Base-by-base conservation (phyloP, 2,888 invertebrate genomes). In the Neoitamus cyanurus region DNA sequence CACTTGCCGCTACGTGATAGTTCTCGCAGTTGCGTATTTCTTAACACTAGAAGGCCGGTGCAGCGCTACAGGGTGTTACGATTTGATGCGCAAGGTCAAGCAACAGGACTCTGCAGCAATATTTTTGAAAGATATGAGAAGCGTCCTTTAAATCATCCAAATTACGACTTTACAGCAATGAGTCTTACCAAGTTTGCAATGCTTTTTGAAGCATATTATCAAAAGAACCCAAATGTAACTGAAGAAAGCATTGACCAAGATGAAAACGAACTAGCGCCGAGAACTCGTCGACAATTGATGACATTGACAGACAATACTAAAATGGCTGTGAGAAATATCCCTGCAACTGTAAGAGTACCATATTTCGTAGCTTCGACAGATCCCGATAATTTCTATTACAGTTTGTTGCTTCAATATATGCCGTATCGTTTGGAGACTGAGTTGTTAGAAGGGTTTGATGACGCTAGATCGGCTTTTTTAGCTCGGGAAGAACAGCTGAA, bases 301-400 rank as follows among this genome's bases (percentile, higher is more conserved):
- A 83, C 11, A 13, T 78, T 85, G n/a, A 20, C 15, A 20, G 70
- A 85, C 13, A 83, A 77, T 36, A 83, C 4, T 28, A 68, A 83
- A 84, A 87, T 86, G 85, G 78, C 36, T 15, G 46, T 86, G 11
- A 84, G 87, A 82, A 87, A 85, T 82, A 30, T 77, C n/a, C 86
- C 85, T 25, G 87, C 87, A 28, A 70, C 84, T 48, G 84, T 84
- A 3, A 20, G 84, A 68, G 84, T 78, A 9, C 78, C 84, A 30
- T 88, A 87, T 85, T 89, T 89, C 73, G 86, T 88, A 83, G 87
- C 87, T 83, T n/a, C 87, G 31, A 77, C 87, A n/a, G 88, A 89
- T 87, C 87, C 88, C 84, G 89, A 88, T 82, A 87, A 87, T 80
- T 88, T 85, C 87, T 89, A 85, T 84, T 88, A 89, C 85, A 88